Evolutionary conservation across 2,888 invertebrate species (phyloP), one percentile per base, ranked within the genome.

Genomic region (Heliconius sara): DNA sequence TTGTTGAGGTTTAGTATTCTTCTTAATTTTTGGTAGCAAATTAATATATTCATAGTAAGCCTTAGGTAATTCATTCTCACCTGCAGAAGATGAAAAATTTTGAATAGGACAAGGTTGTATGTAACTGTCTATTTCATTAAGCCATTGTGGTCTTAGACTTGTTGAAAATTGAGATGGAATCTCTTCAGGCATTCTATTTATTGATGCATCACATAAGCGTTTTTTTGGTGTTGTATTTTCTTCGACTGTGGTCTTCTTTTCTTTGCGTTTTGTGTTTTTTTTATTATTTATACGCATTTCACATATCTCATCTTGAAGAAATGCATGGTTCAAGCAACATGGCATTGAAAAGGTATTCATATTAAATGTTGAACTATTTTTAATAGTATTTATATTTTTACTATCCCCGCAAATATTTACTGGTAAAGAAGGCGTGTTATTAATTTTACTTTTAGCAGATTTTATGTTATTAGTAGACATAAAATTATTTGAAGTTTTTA

Each of bases 261-360:
- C 52, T 71, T 27, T 52, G 7, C 4, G 9, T 52, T 71, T 71
- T 9, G 12, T 52, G 16, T 47, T 47, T 16, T 43, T 70, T 13
- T 47, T 13, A 70, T 47, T n/a, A 25, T 70, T 70, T 25, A 16
- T 47, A 22, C 52, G 9, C 10, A 1, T 7, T 27, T 30, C 22
- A 30, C 22, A 27, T 10, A 10, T 27, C 10, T 0, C 5, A 30
- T 71, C 22, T 71, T 71, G 22, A 22, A 30, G 4, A 19, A 52
- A 52, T 16, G 71, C 30, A 52, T 71, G 47, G 16, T 19, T 71
- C 13, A 71, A 71, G 22, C 71, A 71, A 71, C 71, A 71, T 22
- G 71, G 71, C 30, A 71, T 52, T 71, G 3, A 22, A 52, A 3
- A 3, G 1, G 27, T 22, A 71, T 71, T 71, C 27, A 13, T 2